Conservation (phyloP, 2,888 invertebrate genomes). For the Euplexia lucipara region DNA sequence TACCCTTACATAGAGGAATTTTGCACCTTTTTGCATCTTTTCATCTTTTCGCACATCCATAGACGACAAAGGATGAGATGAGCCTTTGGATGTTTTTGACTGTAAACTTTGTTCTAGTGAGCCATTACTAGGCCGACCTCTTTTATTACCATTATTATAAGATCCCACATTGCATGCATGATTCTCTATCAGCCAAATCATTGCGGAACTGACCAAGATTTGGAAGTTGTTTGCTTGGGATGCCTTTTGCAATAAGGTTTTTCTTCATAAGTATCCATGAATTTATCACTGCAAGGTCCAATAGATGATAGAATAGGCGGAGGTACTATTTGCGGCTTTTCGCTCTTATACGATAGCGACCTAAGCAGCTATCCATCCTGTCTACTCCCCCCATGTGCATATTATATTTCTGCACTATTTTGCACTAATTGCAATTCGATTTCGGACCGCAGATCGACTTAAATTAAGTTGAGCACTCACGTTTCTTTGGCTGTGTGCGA, state of each 20-base stretch:
- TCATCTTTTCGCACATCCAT: not conserved
- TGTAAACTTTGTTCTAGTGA: not conserved
- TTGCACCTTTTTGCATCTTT: not conserved
- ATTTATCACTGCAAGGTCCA: conserved; percentile 2
- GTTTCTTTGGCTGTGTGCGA: too few relatives aligned
- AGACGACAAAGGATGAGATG: not conserved
- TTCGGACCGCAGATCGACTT: too few relatives aligned
- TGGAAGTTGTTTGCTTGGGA: conserved; percentile 2
- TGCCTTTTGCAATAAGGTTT: not conserved
- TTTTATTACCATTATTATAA: too few relatives aligned
- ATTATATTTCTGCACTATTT: too few relatives aligned
- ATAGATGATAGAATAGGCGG: conserved; percentile 1
- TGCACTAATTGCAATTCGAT: too few relatives aligned
- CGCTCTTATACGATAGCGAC: conserved; percentile 1
- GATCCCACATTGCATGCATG: too few relatives aligned
- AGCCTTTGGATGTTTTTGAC: not conserved
- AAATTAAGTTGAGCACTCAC: too few relatives aligned
- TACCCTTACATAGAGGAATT: conserved; percentile 1
- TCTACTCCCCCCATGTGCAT: too few relatives aligned
- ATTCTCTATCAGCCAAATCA: not conserved
- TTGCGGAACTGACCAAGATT: conserved; percentile 5
- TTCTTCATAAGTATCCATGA: conserved; percentile 3
- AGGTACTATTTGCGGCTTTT: conserved; percentile 8
- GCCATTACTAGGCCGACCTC: too few relatives aligned
- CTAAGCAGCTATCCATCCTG: conserved; percentile 5